A percentile compares a stretch with the other conserved stretches of the same genome.
phyloP scores from a whole-genome alignment of 53 echinoderm and acorn worm genomes.

The Mesocentrotus franciscanus region DNA sequence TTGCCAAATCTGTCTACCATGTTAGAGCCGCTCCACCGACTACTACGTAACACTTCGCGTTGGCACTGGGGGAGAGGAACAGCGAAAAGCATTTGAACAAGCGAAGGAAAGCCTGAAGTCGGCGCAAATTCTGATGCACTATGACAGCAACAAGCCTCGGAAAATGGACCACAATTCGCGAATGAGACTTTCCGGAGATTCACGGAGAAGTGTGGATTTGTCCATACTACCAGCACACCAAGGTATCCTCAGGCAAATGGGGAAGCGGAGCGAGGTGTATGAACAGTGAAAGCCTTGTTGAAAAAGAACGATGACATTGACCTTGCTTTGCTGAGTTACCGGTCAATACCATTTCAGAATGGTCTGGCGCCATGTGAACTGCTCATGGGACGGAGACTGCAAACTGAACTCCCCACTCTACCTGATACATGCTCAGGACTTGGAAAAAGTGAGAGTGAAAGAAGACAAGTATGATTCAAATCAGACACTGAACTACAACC shows the following conservation, averaged over 20 bases:
- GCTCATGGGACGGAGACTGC: neutral
- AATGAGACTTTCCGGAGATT: conserved; percentile 69
- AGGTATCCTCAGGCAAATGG: conserved; percentile 73
- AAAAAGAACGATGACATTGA: conserved; percentile 17
- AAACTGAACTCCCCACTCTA: neutral
- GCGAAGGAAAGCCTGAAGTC: conserved; percentile 68
- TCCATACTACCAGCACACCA: conserved; percentile 72
- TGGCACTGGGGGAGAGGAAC: conserved; percentile 61
- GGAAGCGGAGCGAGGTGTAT: conserved; percentile 61
- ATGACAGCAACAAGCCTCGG: conserved; percentile 52
- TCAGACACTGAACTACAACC: neutral
- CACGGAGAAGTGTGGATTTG: conserved; percentile 67
- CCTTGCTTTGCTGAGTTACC: neutral
- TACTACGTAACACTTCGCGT: conserved; percentile 53
- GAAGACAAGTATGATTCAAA: neutral
- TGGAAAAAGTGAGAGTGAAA: neutral
- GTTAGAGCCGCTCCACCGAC: conserved; percentile 61
- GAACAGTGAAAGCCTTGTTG: conserved; percentile 1
- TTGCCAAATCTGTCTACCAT: conserved; percentile 61
- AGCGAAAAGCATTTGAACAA: conserved; percentile 54
- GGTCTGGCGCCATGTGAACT: neutral
- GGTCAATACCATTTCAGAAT: neutral
- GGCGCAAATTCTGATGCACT: conserved; percentile 58
- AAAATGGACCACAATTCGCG: conserved; percentile 74
- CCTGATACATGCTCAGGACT: neutral